These are phyloP conservation scores for Druceiella hillmani DNA, from an alignment of 2,888 invertebrate species.

Conservation along the genomic window DNA sequence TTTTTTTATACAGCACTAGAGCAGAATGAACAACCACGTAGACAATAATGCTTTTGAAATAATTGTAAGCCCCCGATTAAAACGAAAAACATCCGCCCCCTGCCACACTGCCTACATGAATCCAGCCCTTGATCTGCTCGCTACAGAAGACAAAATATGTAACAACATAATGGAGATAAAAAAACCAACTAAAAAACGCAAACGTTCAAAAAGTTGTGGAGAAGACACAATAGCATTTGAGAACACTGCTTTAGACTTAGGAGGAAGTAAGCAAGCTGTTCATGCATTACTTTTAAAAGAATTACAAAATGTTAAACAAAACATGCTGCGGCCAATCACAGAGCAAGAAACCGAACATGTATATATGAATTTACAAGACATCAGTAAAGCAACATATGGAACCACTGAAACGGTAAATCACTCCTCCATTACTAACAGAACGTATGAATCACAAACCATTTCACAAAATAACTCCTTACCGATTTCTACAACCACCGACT, in stretches of 20 bases:
- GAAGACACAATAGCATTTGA: constrained; percentile 39
- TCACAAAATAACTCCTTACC: too few relatives aligned
- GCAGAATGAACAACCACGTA: too few relatives aligned
- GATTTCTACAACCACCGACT: too few relatives aligned
- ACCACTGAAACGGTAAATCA: too few relatives aligned
- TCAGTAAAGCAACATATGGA: too few relatives aligned
- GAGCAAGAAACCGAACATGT: too few relatives aligned
- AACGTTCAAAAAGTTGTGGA: constrained; percentile 37
- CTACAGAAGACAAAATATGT: constrained; percentile 46
- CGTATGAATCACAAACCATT: too few relatives aligned
- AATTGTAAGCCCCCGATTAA: constrained; percentile 33
- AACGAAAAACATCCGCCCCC: constrained; percentile 38
- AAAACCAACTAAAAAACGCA: constrained; percentile 40
- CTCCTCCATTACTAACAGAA: too few relatives aligned
- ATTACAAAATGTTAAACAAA: constrained; percentile 40
- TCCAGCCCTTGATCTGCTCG: constrained; percentile 43
- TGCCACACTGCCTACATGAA: constrained; percentile 41
- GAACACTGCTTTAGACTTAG: constrained; percentile 42
- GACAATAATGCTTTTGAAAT: constrained; percentile 48
- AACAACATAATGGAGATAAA: constrained; percentile 48
- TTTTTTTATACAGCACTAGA: too few relatives aligned
- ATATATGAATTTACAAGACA: too few relatives aligned
- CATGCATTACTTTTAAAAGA: constrained; percentile 40
- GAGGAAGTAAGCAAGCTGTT: constrained; percentile 34
- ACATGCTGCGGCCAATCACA: constrained; percentile 11